These are phyloP conservation scores for Cylindroiulus punctatus DNA, from an alignment of 2,888 invertebrate species.

Conservation along the genomic window DNA sequence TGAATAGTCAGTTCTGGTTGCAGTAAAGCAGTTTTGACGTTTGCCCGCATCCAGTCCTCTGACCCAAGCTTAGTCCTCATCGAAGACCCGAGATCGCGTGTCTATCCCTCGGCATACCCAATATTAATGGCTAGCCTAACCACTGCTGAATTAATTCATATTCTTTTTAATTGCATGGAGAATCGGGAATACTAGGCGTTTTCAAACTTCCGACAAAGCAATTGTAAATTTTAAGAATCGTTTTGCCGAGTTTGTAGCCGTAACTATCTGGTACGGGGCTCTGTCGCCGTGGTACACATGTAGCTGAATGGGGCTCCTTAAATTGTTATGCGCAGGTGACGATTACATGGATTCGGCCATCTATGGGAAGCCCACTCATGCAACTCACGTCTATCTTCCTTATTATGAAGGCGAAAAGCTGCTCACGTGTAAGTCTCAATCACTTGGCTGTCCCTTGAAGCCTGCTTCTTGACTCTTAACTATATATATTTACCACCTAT, in stretches of 20 bases:
- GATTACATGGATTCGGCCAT: slow-evolving; percentile 71
- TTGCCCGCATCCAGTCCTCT: neutral
- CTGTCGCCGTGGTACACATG: slow-evolving; percentile 22
- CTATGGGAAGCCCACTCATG: slow-evolving; percentile 78
- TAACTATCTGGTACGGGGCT: slow-evolving; percentile 5
- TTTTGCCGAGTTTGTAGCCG: neutral
- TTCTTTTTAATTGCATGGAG: neutral
- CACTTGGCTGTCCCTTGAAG: slow-evolving; percentile 53
- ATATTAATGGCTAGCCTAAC: neutral
- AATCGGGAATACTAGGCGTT: neutral
- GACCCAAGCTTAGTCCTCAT: neutral
- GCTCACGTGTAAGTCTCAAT: slow-evolving; percentile 77
- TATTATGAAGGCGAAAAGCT: slow-evolving; percentile 82
- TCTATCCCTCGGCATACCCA: neutral
- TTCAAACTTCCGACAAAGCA: neutral
- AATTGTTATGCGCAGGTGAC: slow-evolving; percentile 64
- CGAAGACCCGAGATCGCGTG: neutral
- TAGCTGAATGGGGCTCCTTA: slow-evolving; percentile 56
- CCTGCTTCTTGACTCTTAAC: slow-evolving; percentile 59
- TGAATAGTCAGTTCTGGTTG: neutral
- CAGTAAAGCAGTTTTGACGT: neutral
- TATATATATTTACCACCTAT: slow-evolving; percentile 53
- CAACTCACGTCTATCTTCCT: slow-evolving; percentile 83
- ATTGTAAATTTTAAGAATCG: neutral
- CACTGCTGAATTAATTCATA: neutral